Evolutionary conservation across 2,113 vertebrate genomes (phyloP).

Genomic region (Brachypteracias leptosomus): DNA sequence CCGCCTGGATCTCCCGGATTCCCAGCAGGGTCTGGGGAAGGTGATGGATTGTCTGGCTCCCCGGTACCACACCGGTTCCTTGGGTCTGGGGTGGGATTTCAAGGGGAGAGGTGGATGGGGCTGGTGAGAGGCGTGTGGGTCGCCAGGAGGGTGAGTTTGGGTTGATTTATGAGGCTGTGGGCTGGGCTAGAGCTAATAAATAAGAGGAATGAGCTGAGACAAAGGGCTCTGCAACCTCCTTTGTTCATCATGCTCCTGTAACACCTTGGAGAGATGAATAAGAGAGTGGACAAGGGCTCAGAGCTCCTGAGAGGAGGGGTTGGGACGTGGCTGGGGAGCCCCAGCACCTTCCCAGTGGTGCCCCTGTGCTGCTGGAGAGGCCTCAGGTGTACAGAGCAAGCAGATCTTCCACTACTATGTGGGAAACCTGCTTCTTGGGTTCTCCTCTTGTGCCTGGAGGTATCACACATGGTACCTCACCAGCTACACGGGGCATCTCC

Average conservation of each 20-base stretch:
- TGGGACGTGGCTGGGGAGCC: not conserved
- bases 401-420: not conserved
- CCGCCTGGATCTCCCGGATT: not conserved
- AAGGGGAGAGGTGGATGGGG: not conserved
- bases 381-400: not conserved
- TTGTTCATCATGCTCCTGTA: not conserved
- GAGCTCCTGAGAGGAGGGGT: not conserved
- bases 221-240: not conserved
- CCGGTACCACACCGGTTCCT: not conserved
- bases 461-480: accelerated
- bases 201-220: not conserved
- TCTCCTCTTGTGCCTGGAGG: not conserved
- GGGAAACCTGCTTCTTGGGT: not conserved
- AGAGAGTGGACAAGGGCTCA: not conserved
- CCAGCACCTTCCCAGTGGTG: not conserved
- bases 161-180: not conserved
- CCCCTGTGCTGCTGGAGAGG: not conserved
- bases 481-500: accelerated
- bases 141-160: not conserved
- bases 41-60: not conserved
- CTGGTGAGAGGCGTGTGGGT: accelerated
- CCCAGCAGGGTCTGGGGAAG: not conserved
- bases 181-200: not conserved
- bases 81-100: not conserved
- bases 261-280: not conserved